Percentiles rank a stretch among this genome's conserved stretches.
Evolutionary conservation across 2,113 vertebrate species (phyloP).

Genomic region (Pelmatolapia mariae): DNA sequence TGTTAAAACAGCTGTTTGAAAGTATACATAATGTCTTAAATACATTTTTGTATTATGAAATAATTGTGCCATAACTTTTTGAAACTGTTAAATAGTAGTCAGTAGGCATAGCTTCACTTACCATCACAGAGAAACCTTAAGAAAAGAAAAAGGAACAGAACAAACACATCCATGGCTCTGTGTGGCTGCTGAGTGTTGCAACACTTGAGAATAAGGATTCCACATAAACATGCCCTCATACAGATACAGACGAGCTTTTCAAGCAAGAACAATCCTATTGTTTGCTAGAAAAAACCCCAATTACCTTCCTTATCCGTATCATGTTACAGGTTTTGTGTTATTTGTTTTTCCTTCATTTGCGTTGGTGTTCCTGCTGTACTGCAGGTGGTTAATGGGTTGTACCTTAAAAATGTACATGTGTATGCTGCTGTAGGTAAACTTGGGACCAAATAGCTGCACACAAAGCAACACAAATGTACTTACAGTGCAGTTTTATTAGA

Average conservation of each 20-base stretch:
- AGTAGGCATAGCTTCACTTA: slow-evolving; percentile 13
- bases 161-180: slow-evolving; percentile 1
- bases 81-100: not conserved
- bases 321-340: not conserved
- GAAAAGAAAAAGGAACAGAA: not conserved
- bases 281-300: slow-evolving; percentile 1
- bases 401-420: not conserved
- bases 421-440: not conserved
- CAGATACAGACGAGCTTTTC: not conserved
- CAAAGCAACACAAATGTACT: not conserved
- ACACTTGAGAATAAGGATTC: not conserved
- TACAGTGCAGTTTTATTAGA: not conserved
- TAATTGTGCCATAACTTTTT: not conserved
- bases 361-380: not conserved
- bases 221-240: not conserved
- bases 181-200: not conserved
- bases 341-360: not conserved
- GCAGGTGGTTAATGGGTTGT: not conserved
- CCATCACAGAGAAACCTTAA: not conserved
- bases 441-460: not conserved
- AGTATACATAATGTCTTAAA: not conserved
- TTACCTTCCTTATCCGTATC: slow-evolving; percentile 26
- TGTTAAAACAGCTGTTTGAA: not conserved
- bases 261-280: not conserved
- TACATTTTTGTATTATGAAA: not conserved